Conservation (phyloP, 2,888 invertebrate species). For the Lasius platythorax region DNA sequence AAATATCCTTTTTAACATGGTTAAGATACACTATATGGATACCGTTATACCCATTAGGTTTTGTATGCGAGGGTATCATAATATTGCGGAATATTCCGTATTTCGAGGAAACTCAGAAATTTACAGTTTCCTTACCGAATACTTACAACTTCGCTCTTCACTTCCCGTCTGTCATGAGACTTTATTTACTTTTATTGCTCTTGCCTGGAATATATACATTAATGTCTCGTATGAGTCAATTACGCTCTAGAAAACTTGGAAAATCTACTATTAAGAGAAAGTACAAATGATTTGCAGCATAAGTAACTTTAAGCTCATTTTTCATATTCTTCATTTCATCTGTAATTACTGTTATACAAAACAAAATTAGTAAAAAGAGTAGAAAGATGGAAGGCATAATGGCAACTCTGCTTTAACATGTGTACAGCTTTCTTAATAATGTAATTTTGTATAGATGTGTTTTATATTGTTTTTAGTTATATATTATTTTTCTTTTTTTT, state of each 20-base stretch:
- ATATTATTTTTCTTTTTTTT: neutral
- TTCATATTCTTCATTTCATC: neutral
- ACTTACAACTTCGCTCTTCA: conserved; percentile 94
- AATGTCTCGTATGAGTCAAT: conserved; percentile 94
- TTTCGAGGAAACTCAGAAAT: conserved; percentile 93
- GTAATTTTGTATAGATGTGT: conserved; percentile 22
- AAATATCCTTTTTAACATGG: conserved; percentile 94
- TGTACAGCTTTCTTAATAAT: conserved; percentile 7
- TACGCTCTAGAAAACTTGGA: conserved; percentile 90
- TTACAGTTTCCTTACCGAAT: conserved; percentile 93
- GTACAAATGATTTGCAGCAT: conserved; percentile 55
- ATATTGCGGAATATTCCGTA: conserved; percentile 94
- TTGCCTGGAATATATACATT: conserved; percentile 92
- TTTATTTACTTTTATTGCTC: conserved; percentile 92
- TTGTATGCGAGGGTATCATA: conserved; percentile 94
- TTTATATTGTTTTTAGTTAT: neutral
- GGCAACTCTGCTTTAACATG: neutral
- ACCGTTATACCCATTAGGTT: conserved; percentile 95
- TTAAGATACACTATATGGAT: conserved; percentile 97
- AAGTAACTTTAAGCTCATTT: neutral
- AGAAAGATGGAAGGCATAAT: neutral
- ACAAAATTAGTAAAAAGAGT: neutral
- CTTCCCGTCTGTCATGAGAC: conserved; percentile 92
- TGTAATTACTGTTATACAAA: neutral
- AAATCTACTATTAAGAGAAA: conserved; percentile 77